A percentile compares a stretch with the other conserved stretches of the same genome.
phyloP scores from a whole-genome alignment of 64 coral and sea anemone genomes.

The Porites lutea region DNA sequence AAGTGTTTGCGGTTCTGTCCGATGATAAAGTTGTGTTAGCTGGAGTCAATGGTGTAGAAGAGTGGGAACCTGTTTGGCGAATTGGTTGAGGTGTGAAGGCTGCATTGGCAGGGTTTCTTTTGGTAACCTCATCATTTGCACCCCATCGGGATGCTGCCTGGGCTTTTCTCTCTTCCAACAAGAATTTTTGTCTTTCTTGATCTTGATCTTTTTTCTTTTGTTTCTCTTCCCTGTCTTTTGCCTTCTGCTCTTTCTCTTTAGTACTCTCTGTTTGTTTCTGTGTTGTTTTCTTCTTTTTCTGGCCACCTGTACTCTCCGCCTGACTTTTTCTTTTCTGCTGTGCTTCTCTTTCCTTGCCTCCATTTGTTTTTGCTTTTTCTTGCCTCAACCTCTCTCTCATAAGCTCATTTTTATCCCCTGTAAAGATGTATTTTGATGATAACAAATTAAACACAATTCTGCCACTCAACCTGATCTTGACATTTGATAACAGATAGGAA shows the following conservation, averaged over 20 bases:
- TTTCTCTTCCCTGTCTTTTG: constrained; percentile 57
- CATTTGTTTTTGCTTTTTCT: constrained; percentile 59
- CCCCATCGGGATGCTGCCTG: constrained; percentile 40
- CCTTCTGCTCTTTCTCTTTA: constrained; percentile 58
- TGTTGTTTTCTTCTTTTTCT: constrained; percentile 60
- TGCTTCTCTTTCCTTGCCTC: constrained; percentile 34
- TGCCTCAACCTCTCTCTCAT: constrained; percentile 37
- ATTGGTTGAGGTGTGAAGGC: constrained; percentile 7
- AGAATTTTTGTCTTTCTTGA: constrained; percentile 38
- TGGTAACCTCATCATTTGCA: constrained; percentile 28
- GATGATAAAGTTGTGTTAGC: not conserved
- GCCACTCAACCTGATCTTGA: too few relatives aligned
- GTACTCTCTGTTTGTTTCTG: constrained; percentile 55
- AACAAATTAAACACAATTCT: not conserved
- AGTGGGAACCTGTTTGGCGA: not conserved
- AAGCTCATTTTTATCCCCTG: constrained; percentile 57
- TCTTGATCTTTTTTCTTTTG: constrained; percentile 59
- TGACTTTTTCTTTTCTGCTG: constrained; percentile 52
- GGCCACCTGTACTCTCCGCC: constrained; percentile 27
- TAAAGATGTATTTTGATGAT: constrained; percentile 55
- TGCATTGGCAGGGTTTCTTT: not conserved
- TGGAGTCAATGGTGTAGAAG: not conserved
- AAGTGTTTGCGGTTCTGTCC: constrained; percentile 17
- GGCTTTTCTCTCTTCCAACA: constrained; percentile 59
- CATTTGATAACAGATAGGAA: too few relatives aligned